These are phyloP conservation scores for Nycticorax nycticorax DNA, from an alignment of 2,113 vertebrate genomes.

Conservation along the genomic window DNA sequence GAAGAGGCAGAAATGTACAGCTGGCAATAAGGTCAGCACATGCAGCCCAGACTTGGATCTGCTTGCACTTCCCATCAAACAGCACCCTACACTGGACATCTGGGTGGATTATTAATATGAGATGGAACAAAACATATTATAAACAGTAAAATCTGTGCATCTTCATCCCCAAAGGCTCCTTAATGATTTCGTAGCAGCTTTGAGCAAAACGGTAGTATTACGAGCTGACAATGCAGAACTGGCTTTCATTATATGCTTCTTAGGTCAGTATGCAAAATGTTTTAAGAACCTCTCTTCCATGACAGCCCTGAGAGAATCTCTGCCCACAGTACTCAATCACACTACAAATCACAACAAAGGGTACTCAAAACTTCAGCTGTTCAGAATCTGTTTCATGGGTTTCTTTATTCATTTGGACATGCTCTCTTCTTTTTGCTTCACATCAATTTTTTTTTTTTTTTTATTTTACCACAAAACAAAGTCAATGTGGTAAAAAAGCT, in stretches of 20 bases:
- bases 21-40: background rate
- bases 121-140: constrained; percentile 13
- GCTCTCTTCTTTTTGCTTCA: background rate
- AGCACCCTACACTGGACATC: constrained; percentile 2
- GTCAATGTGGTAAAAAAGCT: background rate
- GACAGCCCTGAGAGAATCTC: background rate
- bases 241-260: background rate
- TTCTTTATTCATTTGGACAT: background rate
- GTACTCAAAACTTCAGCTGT: background rate
- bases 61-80: background rate
- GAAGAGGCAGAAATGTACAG: background rate
- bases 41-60: background rate
- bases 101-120: background rate
- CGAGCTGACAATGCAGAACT: background rate
- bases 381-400: background rate
- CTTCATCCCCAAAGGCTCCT: background rate
- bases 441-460: rapidly evolving
- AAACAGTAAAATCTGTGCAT: background rate
- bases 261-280: background rate
- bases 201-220: background rate
- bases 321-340: background rate
- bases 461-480: background rate
- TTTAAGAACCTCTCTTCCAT: background rate
- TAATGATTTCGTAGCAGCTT: background rate
- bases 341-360: background rate